Conservation (phyloP, 2,888 invertebrate genomes). For the Caenorhabditis doughertyi region DNA sequence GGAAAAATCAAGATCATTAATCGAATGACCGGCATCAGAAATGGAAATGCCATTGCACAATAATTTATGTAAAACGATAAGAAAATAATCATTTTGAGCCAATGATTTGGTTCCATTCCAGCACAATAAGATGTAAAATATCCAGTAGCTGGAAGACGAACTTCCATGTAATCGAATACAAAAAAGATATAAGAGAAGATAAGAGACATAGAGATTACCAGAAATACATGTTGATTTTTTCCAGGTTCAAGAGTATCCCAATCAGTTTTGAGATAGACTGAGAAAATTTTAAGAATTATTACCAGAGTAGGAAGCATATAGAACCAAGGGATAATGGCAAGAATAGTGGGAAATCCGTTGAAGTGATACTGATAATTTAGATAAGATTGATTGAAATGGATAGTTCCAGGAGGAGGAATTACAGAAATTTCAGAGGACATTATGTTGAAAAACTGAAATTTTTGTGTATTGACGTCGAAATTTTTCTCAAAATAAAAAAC, state of each 20-base stretch:
- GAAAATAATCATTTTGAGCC: slow-evolving; percentile 24
- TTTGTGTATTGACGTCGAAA: neutral
- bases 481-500: neutral
- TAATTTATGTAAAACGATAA: slow-evolving; percentile 32
- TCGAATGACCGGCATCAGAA: slow-evolving; percentile 32
- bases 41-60: slow-evolving; percentile 40
- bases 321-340: slow-evolving; percentile 46
- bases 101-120: slow-evolving; percentile 30
- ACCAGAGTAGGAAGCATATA: slow-evolving; percentile 49
- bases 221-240: slow-evolving; percentile 32
- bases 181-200: slow-evolving; percentile 25
- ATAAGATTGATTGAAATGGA: slow-evolving; percentile 46
- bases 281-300: slow-evolving; percentile 15
- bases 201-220: neutral
- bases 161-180: slow-evolving; percentile 15
- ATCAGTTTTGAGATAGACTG: slow-evolving; percentile 33
- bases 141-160: slow-evolving; percentile 37
- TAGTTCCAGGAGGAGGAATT: slow-evolving; percentile 6
- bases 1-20: slow-evolving; percentile 33
- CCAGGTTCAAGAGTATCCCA: slow-evolving; percentile 29
- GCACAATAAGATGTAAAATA: slow-evolving; percentile 38
- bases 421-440: neutral
- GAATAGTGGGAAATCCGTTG: slow-evolving; percentile 39
- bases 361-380: slow-evolving; percentile 26
- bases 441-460: neutral